Evolutionary conservation across 2,888 invertebrate genomes (phyloP).

Genomic region (Troglohyphantes excavatus): DNA sequence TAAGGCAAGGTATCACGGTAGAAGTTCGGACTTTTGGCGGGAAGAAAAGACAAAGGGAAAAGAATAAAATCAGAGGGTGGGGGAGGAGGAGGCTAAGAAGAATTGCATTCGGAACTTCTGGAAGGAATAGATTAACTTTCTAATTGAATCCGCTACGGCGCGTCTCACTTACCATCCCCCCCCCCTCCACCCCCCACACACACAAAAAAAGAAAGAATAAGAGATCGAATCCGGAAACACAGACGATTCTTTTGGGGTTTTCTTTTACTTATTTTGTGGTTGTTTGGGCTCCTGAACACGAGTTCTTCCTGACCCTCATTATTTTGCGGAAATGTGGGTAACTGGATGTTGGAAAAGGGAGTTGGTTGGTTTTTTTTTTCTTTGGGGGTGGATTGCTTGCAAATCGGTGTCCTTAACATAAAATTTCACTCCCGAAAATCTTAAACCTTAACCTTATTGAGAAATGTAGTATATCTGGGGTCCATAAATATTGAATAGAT

Average conservation of each 20-base stretch:
- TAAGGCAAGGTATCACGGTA: constrained; percentile 46
- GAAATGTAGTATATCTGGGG: too few relatives aligned
- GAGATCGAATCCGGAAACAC: constrained; percentile 24
- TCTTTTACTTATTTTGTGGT: constrained; percentile 36
- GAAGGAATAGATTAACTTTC: constrained; percentile 67
- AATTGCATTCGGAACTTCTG: constrained; percentile 49
- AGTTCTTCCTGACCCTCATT: constrained; percentile 26
- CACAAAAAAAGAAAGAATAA: not conserved
- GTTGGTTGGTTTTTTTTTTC: not conserved
- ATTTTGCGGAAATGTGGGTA: constrained; percentile 20
- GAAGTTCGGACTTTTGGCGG: constrained; percentile 52
- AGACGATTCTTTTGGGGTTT: not conserved
- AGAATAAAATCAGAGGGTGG: constrained; percentile 27
- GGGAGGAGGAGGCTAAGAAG: not conserved
- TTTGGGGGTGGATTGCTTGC: too few relatives aligned
- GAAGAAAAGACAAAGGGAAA: constrained; percentile 27
- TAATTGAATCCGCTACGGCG: constrained; percentile 64
- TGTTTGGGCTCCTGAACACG: constrained; percentile 29
- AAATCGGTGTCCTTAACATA: too few relatives aligned
- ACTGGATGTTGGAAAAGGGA: not conserved
- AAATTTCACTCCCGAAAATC: too few relatives aligned
- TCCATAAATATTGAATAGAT: too few relatives aligned
- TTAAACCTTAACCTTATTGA: too few relatives aligned
- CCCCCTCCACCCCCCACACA: not conserved
- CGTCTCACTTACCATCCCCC: constrained; percentile 27